A percentile compares a stretch with the other conserved stretches of the same genome.
Evolutionary conservation across 2,888 invertebrate species (phyloP).

Genomic region (Erebia epiphron): DNA sequence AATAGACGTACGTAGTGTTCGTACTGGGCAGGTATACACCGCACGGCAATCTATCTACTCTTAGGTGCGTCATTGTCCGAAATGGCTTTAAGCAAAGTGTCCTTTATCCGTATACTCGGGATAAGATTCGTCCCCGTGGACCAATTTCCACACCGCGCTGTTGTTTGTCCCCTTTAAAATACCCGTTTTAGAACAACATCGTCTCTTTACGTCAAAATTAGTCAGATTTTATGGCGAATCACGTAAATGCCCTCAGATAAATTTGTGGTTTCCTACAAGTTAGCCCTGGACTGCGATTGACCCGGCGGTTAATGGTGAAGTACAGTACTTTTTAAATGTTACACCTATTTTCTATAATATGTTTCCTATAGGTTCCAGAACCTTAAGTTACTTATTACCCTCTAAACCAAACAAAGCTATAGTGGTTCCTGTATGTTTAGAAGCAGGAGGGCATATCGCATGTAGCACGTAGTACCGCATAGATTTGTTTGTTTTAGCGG

Average conservation of each 20-base stretch:
- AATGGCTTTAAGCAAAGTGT: constrained; percentile 25
- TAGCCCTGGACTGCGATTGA: no score
- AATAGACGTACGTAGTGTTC: neutral
- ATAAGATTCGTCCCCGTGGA: constrained; percentile 27
- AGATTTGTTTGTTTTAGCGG: no score
- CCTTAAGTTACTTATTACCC: no score
- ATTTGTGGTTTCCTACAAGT: neutral
- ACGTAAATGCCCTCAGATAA: neutral
- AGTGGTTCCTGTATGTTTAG: no score
- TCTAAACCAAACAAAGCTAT: no score
- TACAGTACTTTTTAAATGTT: neutral
- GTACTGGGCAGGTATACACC: neutral
- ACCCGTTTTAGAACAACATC: constrained; percentile 4
- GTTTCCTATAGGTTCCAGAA: no score
- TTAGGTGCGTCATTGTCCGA: constrained; percentile 14
- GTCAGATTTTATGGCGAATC: constrained; percentile 11
- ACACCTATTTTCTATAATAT: no score
- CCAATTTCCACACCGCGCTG: constrained; percentile 8
- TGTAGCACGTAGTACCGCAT: no score
- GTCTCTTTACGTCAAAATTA: constrained; percentile 17
- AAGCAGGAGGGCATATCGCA: no score
- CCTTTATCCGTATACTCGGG: constrained; percentile 18
- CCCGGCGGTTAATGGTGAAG: neutral
- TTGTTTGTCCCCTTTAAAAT: constrained; percentile 15
- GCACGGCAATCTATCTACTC: constrained; percentile 12